Evolutionary conservation across 2,888 invertebrate genomes (phyloP).

Genomic region (Chorisops tibialis): DNA sequence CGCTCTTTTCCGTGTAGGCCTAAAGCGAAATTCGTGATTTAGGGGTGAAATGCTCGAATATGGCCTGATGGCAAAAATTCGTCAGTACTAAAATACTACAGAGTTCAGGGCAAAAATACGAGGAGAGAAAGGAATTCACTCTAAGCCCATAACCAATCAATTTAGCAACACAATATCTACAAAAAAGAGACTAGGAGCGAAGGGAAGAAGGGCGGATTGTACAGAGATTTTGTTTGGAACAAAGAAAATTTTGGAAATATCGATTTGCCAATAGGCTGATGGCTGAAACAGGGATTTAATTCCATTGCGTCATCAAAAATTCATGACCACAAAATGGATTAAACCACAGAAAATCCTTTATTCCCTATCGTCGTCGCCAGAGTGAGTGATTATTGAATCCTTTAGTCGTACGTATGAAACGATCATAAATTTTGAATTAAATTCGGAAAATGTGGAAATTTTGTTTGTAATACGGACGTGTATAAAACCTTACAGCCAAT

Average conservation of each 20-base stretch:
- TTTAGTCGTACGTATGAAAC: too few relatives aligned
- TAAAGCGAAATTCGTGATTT: constrained; percentile 10
- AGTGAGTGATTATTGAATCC: too few relatives aligned
- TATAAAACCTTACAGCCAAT: too few relatives aligned
- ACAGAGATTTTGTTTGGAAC: background rate
- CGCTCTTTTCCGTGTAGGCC: background rate
- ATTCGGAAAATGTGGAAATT: too few relatives aligned
- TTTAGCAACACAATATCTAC: constrained; percentile 21
- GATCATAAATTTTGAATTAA: too few relatives aligned
- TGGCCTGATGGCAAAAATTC: background rate
- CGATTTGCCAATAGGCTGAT: constrained; percentile 8
- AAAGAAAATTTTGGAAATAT: constrained; percentile 18
- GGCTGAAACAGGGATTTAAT: constrained; percentile 11
- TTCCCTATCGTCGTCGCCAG: too few relatives aligned
- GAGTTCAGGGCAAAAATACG: background rate
- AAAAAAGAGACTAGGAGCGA: constrained; percentile 12
- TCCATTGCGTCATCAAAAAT: constrained; percentile 36
- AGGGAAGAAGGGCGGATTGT: background rate
- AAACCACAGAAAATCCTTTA: constrained; percentile 35
- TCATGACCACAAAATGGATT: constrained; percentile 38
- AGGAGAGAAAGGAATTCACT: background rate
- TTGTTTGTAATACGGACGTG: too few relatives aligned
- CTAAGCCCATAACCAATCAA: constrained; percentile 25
- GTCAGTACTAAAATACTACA: background rate
- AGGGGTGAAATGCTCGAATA: constrained; percentile 5